Percentiles rank a stretch among this genome's conserved stretches.
phyloP scores from a whole-genome alignment of 2,888 invertebrate genomes.

The Polydrusus tereticollis region DNA sequence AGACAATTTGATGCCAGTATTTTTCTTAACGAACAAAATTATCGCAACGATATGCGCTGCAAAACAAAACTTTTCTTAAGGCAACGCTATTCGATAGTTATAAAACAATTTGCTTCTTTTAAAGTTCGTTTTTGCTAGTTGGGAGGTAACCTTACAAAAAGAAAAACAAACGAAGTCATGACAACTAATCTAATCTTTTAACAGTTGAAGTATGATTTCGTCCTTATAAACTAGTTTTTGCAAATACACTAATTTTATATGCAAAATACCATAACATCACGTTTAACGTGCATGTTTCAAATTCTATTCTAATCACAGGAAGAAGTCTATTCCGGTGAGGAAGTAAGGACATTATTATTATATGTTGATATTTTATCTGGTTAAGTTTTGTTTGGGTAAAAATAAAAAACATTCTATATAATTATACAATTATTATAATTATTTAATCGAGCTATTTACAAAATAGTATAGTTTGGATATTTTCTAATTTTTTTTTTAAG shows the following conservation, averaged over 20 bases:
- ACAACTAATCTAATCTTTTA: no score
- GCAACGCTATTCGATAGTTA: no score
- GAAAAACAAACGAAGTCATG: no score
- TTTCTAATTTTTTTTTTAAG: not conserved
- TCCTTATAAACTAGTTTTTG: not conserved
- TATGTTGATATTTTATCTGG: slow-evolving; percentile 11
- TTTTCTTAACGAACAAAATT: no score
- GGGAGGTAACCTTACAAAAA: no score
- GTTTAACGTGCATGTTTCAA: slow-evolving; percentile 1
- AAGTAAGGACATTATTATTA: slow-evolving; percentile 10
- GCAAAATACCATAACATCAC: slow-evolving; percentile 4
- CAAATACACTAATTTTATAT: not conserved
- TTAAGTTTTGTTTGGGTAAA: slow-evolving; percentile 1
- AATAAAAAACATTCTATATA: not conserved
- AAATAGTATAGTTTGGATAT: no score
- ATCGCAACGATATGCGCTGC: no score
- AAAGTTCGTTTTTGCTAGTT: no score
- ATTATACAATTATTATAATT: slow-evolving; percentile 5
- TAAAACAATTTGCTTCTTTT: no score
- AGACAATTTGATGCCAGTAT: no score
- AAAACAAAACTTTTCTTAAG: no score
- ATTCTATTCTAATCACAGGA: slow-evolving; percentile 26
- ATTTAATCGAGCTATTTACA: no score
- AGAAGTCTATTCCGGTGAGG: slow-evolving; percentile 23
- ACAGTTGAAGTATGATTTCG: not conserved